Base-by-base conservation (phyloP, 2,888 invertebrate species). In the Capitulum mitella region DNA sequence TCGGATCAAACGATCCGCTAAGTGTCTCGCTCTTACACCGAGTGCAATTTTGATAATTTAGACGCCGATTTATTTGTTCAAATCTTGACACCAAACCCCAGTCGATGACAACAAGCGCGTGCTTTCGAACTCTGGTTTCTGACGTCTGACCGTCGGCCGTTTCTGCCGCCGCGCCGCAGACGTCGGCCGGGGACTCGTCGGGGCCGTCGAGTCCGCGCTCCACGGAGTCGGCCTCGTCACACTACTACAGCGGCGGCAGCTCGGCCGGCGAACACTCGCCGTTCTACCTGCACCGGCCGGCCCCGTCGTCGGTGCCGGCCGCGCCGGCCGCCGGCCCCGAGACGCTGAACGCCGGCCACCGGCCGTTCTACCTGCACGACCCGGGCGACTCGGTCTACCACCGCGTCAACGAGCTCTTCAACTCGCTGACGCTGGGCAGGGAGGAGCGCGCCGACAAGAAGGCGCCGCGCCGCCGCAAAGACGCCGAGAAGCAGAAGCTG, bases 321-420 rank as follows among this genome's bases (percentile, higher is more conserved):
- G 78, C 78, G 82, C 79, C 77, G 81, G 70, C 78, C 78, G 78
- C 79, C 80, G 79, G 58, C 79, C 80, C 78, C 74, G 82, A 77
- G 58, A 80, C 76, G 40, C 70, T 81, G 40, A 78, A 79, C 78
- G 79, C 79, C 76, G 82, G 75, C 37, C 74, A 80, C 77, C 82
- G 83, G 74, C 83, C 92, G 12, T 95, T 95, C 88, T 95, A 93
- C 85, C 88, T 95, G 78, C 95, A 95, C 87, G 92, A 92, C 84
- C 92, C 92, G 0, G 91, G 92, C 80, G 92, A 93, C 82, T 88
- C 93, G 74, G 90, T 91, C 81, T 94, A 94, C 86, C 93, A 94
- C 85, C 89, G 94, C 78, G 93, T 95, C 77, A 90, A 93, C 78
- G 93, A 93, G 84, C 87, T 95, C 81, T 95, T 95, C 86, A 91